A percentile compares a stretch with the other conserved stretches of the same genome.
phyloP scores from a whole-genome alignment of 2,888 invertebrate species.

The Lepidochitona cinerea region DNA sequence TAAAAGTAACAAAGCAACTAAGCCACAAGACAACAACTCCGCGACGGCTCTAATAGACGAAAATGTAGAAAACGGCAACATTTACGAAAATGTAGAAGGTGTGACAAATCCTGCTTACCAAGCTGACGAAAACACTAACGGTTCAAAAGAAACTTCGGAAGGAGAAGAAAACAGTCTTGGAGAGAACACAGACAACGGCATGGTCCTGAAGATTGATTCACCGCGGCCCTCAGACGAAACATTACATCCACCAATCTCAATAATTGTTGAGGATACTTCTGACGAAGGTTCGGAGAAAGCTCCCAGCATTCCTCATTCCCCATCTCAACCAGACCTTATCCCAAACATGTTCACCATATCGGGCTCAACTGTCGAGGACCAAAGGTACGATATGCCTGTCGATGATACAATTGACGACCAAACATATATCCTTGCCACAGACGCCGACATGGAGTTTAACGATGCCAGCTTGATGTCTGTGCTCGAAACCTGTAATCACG shows the following conservation, averaged over 20 bases:
- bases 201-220: background rate
- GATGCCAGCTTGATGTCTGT: constrained; percentile 38
- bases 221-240: background rate
- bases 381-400: background rate
- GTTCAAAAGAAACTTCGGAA: background rate
- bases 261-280: background rate
- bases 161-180: background rate
- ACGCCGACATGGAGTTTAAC: constrained; percentile 51
- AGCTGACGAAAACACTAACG: background rate
- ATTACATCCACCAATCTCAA: background rate
- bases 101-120: background rate
- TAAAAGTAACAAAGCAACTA: background rate
- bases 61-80: background rate
- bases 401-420: constrained; percentile 26
- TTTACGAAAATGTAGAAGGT: background rate
- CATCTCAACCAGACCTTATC: background rate
- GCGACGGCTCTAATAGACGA: background rate
- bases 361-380: background rate
- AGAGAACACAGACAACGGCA: background rate
- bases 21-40: background rate
- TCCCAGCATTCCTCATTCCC: background rate
- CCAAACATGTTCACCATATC: background rate
- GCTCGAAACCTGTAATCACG: constrained; percentile 35
- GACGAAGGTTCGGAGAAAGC: background rate
- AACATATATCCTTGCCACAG: constrained; percentile 45